A percentile compares a stretch with the other conserved stretches of the same genome.
Evolutionary conservation across 2,888 invertebrate genomes (phyloP).

Genomic region (Nomada fucata): DNA sequence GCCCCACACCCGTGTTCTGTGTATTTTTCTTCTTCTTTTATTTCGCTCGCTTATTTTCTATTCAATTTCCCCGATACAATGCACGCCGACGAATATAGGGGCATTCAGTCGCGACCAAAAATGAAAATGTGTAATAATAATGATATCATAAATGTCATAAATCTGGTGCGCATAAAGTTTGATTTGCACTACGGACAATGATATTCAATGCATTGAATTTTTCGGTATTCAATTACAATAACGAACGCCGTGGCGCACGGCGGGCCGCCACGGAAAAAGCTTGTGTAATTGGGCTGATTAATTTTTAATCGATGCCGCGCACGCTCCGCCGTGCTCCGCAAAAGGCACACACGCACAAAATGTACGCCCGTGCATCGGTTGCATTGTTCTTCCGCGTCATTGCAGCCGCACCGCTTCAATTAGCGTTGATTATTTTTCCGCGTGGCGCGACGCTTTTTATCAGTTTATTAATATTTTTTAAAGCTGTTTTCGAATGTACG

Average conservation of each 20-base stretch:
- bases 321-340: constrained; percentile 5
- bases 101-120: constrained; percentile 31
- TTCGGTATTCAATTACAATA: constrained; percentile 60
- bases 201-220: constrained; percentile 61
- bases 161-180: constrained; percentile 38
- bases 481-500: constrained; percentile 37
- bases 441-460: constrained; percentile 40
- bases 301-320: constrained; percentile 62
- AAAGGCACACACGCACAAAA: too few species aligned
- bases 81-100: not conserved
- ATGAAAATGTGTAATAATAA: constrained; percentile 60
- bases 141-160: constrained; percentile 50
- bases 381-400: constrained; percentile 64
- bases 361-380: constrained; percentile 18
- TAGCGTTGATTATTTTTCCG: constrained; percentile 63
- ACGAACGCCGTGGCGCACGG: constrained; percentile 29
- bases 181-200: constrained; percentile 53
- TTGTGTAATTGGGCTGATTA: constrained; percentile 65
- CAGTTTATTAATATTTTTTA: constrained; percentile 61
- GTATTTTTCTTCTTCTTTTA: not conserved
- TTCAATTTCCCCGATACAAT: constrained; percentile 33
- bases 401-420: constrained; percentile 51
- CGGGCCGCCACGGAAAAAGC: constrained; percentile 44
- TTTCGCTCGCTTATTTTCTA: constrained; percentile 18
- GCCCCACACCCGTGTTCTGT: not conserved